Percentiles rank a stretch among this genome's conserved stretches.
Conservation (phyloP, 2,113 vertebrate species). For the Trematocara variabile region DNA sequence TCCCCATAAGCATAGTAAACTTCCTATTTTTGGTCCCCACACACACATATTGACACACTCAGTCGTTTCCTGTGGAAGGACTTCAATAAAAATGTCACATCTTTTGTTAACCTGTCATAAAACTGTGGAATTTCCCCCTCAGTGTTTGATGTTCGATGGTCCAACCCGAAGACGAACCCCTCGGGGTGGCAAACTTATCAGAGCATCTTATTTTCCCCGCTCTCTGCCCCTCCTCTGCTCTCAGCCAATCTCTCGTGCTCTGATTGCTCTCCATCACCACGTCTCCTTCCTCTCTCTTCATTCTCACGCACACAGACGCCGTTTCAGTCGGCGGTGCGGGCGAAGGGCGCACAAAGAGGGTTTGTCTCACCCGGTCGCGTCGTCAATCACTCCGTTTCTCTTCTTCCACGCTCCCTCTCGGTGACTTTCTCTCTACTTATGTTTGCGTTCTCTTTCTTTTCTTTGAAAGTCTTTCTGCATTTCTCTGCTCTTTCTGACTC, state of each 20-base stretch:
- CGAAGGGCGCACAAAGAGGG: constrained; percentile 55
- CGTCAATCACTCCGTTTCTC: constrained; percentile 46
- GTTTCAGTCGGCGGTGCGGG: constrained; percentile 29
- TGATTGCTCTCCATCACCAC: constrained; percentile 23
- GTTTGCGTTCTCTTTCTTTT: neutral
- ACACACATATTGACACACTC: neutral
- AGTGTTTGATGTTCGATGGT: neutral
- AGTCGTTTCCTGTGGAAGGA: neutral
- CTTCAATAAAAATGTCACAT: neutral
- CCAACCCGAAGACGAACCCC: neutral
- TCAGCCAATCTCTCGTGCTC: constrained; percentile 19
- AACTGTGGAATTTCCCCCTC: neutral
- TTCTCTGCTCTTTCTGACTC: neutral
- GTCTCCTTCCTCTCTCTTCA: constrained; percentile 26
- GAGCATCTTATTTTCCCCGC: neutral
- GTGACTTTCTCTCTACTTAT: constrained; percentile 20
- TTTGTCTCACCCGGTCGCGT: constrained; percentile 39
- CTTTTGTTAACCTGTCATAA: neutral
- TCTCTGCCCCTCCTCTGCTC: neutral
- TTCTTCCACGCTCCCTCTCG: neutral
- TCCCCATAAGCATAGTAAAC: neutral
- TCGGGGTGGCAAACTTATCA: neutral
- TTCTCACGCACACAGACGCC: constrained; percentile 40
- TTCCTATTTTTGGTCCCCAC: neutral
- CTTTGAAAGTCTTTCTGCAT: neutral